Evolutionary conservation across 1,140 invertebrate genomes (phyloP).

Genomic region (Drosophila santomea): DNA sequence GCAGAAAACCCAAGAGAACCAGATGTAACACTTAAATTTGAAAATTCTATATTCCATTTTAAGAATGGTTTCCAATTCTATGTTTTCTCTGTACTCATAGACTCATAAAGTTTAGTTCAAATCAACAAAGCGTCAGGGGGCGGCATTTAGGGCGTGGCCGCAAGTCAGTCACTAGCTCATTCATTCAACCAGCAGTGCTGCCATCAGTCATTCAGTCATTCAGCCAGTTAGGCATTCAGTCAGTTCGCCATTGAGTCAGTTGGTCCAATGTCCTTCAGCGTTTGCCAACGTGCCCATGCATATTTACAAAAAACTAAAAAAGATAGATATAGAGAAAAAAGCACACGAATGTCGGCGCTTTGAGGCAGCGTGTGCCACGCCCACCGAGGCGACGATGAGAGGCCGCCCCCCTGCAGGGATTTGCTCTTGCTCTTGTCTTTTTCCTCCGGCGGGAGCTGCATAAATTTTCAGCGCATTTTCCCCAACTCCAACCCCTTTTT

Average conservation of each 20-base stretch:
- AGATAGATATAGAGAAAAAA: slow-evolving; percentile 10
- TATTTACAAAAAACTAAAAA: slow-evolving; percentile 56
- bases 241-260: slow-evolving; percentile 18
- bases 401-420: slow-evolving; percentile 38
- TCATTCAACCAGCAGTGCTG: slow-evolving; percentile 17
- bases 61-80: no score
- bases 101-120: slow-evolving; percentile 41
- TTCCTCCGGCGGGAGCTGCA: slow-evolving; percentile 37
- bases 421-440: slow-evolving; percentile 27
- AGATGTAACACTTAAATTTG: not conserved
- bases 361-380: slow-evolving; percentile 30
- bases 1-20: no score
- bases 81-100: slow-evolving; percentile 10
- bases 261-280: slow-evolving; percentile 61
- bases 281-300: slow-evolving; percentile 69
- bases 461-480: slow-evolving; percentile 39
- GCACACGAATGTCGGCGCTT: slow-evolving; percentile 18
- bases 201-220: no score
- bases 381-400: slow-evolving; percentile 22
- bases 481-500: slow-evolving; percentile 7
- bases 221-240: slow-evolving; percentile 19
- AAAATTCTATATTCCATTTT: no score
- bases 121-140: slow-evolving; percentile 49
- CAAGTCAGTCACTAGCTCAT: slow-evolving; percentile 35
- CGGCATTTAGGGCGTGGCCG: slow-evolving; percentile 16